Evolutionary conservation across 2,888 invertebrate genomes (phyloP), one percentile per base, ranked within the genome.

Genomic region (Plebejus melissa): DNA sequence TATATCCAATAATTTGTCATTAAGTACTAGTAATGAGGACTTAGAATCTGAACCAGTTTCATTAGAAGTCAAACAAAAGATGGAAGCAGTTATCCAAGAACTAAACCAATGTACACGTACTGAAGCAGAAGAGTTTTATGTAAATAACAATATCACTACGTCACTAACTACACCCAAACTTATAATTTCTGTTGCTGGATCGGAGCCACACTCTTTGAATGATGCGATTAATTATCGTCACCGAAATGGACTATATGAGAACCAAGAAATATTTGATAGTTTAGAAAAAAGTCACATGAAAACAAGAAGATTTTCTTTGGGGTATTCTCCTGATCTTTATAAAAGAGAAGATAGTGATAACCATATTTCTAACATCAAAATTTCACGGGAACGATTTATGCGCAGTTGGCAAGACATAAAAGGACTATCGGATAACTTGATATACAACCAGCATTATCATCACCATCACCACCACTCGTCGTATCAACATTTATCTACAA

Each of bases 71-170:
- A 95, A 95, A 83, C 89, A 93, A 74, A 95, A 94, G 82, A 95
- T 95, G 95, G 94, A 94, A 81, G 95, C 95, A 11, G 95, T 95
- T 38, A 95, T 95, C 77, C 91, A 93, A 71, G 95, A 95, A 83
- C 85, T 95, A 3, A 90, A 89, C 79, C 86, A 89, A 80, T 93
- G 93, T 80, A 85, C 86, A 76, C 86, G 89, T 78, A 82, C 84
- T n/a, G 92, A 93, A 77, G 85, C 90, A 11, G 84, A 83, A 69
- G 84, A 86, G 79, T 74, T 86, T 75, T 85, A 88, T 82, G 87
- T 89, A 78, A 80, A 86, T 3, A 85, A 86, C 79, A 82, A 86
- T 16, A 36, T 70, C 16, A 57, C 46, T 11, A 58, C 57, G 32
- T 88, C 88, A 83, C 85, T 85, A 4, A 84, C 85, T 76, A 80